Percentiles rank a stretch among this genome's conserved stretches.
Evolutionary conservation across 2,113 vertebrate species (phyloP).

Genomic region (Malurus alboscapulatus): DNA sequence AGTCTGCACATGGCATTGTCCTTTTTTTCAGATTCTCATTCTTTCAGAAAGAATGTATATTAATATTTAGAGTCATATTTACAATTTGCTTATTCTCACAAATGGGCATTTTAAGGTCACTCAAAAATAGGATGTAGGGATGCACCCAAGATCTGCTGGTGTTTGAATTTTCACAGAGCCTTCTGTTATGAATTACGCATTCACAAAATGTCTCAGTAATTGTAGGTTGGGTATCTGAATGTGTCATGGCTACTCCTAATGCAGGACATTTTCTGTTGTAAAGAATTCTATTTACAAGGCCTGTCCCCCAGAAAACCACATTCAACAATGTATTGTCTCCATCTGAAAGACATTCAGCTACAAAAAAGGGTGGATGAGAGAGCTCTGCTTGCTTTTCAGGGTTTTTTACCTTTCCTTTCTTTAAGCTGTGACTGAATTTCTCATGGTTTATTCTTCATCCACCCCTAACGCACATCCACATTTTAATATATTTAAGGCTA

Average conservation of each 20-base stretch:
- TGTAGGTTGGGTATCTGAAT: background rate
- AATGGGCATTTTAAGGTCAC: fast-evolving
- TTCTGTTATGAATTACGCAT: background rate
- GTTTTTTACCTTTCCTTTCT: background rate
- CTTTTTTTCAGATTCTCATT: background rate
- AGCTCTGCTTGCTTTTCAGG: background rate
- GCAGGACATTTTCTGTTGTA: background rate
- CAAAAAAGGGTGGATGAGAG: background rate
- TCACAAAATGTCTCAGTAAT: background rate
- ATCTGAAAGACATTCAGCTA: background rate
- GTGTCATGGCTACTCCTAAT: background rate
- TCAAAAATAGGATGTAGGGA: background rate
- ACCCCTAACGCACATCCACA: background rate
- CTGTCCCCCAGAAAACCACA: background rate
- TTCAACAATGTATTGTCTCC: background rate
- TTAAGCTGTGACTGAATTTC: background rate
- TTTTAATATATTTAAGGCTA: background rate
- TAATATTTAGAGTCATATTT: conserved; percentile 26
- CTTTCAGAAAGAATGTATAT: background rate
- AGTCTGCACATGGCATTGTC: background rate
- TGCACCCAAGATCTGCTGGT: background rate
- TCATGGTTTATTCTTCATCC: background rate
- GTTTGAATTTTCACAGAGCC: background rate
- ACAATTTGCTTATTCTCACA: background rate
- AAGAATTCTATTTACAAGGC: background rate